A percentile compares a stretch with the other conserved stretches of the same genome.
Conservation (phyloP, 2,888 invertebrate species). For the Gisinianus flammeolus region DNA sequence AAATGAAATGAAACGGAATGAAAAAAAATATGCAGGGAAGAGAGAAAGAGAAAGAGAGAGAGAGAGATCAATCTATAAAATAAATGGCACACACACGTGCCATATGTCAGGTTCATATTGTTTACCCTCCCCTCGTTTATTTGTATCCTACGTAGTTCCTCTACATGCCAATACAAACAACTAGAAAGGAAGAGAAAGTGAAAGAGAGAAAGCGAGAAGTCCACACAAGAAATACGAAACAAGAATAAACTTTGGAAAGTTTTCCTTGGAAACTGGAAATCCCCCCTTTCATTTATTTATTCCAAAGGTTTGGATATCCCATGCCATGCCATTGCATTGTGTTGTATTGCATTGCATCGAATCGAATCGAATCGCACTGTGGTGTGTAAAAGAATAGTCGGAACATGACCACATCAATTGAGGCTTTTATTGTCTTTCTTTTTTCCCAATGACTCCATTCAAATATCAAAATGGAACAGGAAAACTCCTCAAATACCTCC, state of each 20-base stretch:
- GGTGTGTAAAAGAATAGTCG: no score
- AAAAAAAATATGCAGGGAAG: no score
- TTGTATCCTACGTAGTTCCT: no score
- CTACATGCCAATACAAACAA: background rate
- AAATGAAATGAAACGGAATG: no score
- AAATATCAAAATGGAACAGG: background rate
- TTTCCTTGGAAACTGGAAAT: background rate
- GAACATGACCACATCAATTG: no score
- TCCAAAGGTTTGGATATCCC: no score
- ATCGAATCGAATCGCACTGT: no score
- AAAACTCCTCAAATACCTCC: background rate
- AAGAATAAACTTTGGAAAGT: background rate
- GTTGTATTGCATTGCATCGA: no score
- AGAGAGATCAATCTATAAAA: conserved; percentile 18
- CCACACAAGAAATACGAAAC: background rate
- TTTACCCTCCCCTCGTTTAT: no score
- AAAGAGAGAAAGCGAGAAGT: background rate
- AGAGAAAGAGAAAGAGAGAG: no score
- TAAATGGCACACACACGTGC: conserved; percentile 36
- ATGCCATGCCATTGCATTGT: no score
- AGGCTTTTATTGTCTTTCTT: background rate
- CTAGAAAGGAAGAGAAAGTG: background rate
- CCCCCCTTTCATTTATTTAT: no score
- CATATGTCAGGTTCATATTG: background rate
- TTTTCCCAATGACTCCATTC: background rate